These are phyloP conservation scores for Sarcophaga caerulescens DNA, from an alignment of 2,888 invertebrate species.

Conservation along the genomic window DNA sequence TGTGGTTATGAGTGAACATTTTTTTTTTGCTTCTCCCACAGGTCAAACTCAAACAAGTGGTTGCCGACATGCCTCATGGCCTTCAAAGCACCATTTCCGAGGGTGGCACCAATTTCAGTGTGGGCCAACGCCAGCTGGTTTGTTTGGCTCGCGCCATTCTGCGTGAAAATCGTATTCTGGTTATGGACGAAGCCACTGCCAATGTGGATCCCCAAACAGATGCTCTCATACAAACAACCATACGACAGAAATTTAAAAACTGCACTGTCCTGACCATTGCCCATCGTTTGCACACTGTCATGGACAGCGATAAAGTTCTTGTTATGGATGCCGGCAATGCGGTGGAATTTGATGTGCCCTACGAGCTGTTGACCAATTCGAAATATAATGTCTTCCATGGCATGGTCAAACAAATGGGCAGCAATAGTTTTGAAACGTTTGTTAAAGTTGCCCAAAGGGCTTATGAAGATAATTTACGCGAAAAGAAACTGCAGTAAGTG, in stretches of 20 bases:
- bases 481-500: slow-evolving; percentile 12
- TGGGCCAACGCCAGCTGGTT: slow-evolving; percentile 94
- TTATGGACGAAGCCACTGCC: slow-evolving; percentile 96
- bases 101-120: slow-evolving; percentile 91
- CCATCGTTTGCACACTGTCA: slow-evolving; percentile 92
- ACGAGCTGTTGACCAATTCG: slow-evolving; percentile 82
- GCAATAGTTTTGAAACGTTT: slow-evolving; percentile 85
- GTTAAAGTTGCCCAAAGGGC: slow-evolving; percentile 84
- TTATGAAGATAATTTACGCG: slow-evolving; percentile 32
- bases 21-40: slow-evolving; percentile 28
- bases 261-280: slow-evolving; percentile 95
- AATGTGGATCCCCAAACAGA: slow-evolving; percentile 96
- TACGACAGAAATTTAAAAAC: slow-evolving; percentile 87
- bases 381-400: slow-evolving; percentile 82
- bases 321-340: slow-evolving; percentile 87
- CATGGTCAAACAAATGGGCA: slow-evolving; percentile 85
- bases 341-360: slow-evolving; percentile 87
- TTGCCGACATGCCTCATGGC: slow-evolving; percentile 85
- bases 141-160: slow-evolving; percentile 94
- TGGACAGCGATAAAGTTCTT: slow-evolving; percentile 83
- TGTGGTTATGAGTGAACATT: neutral
- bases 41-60: slow-evolving; percentile 85
- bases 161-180: slow-evolving; percentile 90
- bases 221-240: slow-evolving; percentile 90
- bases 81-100: slow-evolving; percentile 88